Base-by-base conservation (phyloP, 1,140 invertebrate species). In the Lasioglossum baleicum region DNA sequence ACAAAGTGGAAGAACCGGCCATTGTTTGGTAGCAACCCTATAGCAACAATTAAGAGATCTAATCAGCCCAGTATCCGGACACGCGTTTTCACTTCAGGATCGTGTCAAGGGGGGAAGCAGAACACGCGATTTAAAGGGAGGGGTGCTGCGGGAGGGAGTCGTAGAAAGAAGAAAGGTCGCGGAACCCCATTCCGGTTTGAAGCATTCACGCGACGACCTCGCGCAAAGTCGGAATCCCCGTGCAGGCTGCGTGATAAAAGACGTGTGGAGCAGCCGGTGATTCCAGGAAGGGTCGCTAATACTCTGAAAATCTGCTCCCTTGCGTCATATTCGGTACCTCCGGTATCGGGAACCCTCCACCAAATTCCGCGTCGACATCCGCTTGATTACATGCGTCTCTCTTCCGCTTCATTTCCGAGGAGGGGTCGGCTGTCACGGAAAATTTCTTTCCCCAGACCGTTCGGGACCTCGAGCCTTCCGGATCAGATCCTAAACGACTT, bases 221-320 rank as follows among this genome's bases (percentile, higher is more conserved):
- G n/a, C 8, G 71, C n/a, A 81, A 83, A 77, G 77, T 83, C 69
- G 70, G 71, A 83, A 83, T 75, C 61, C 67, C 48, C 42, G 17
- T 1, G 40, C 15, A 60, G 64, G 77, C 20, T 42, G 20, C 7
- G 58, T 53, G 15, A 65, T 73, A 73, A 73, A 73, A 73, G 69
- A 65, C 22, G 73, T 72, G 58, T 72, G 68, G 67, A 67, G 71
- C 31, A 60, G 58, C 15, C 65, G 61, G 60, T 77, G 63, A 66
- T 64, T 78, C 75, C 71, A 74, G 86, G 8, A 71, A 67, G 70
- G 83, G 83, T 80, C 83, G 78, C 82, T 88, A 85, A 88, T 83
- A 84, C 78, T 75, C 81, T 66, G 75, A 35, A 88, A 87, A 80
- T 88, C 84, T 80, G 80, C 82, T 84, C 44, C 67, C 35, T 48